Conservation (phyloP, 2,888 invertebrate genomes). For the Erynnis tages region DNA sequence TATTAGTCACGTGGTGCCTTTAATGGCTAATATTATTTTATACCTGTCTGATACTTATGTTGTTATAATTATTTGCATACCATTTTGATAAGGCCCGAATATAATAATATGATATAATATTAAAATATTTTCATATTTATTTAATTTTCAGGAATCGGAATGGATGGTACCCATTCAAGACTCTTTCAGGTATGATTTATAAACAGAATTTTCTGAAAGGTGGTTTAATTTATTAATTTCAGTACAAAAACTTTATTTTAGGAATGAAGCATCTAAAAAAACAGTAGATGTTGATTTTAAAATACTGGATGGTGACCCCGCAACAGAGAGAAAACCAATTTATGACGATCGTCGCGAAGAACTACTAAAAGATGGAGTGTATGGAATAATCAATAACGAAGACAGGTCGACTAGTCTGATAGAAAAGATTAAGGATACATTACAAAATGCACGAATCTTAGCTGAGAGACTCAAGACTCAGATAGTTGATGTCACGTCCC, state of each 20-base stretch:
- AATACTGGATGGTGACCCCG: neutral
- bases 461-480: conserved; percentile 50
- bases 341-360: neutral
- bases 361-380: neutral
- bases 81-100: too few relatives aligned
- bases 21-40: too few relatives aligned
- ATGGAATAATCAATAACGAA: conserved; percentile 11
- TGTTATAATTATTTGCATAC: too few relatives aligned
- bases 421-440: conserved; percentile 46
- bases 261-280: conserved; percentile 9
- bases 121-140: too few relatives aligned
- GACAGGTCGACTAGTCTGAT: conserved; percentile 37
- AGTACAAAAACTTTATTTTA: neutral
- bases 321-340: neutral
- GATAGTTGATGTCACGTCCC: conserved; percentile 43
- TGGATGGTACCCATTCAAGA: conserved; percentile 63
- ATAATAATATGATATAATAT: too few relatives aligned
- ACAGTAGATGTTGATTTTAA: conserved; percentile 3
- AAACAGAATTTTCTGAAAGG: neutral
- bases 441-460: conserved; percentile 50
- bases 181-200: conserved; percentile 14
- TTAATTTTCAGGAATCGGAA: conserved; percentile 49
- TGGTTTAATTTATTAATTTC: neutral
- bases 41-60: too few relatives aligned
- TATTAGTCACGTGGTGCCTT: too few relatives aligned